Base-by-base conservation (phyloP, 2,888 invertebrate species). In the Meta bourneti region DNA sequence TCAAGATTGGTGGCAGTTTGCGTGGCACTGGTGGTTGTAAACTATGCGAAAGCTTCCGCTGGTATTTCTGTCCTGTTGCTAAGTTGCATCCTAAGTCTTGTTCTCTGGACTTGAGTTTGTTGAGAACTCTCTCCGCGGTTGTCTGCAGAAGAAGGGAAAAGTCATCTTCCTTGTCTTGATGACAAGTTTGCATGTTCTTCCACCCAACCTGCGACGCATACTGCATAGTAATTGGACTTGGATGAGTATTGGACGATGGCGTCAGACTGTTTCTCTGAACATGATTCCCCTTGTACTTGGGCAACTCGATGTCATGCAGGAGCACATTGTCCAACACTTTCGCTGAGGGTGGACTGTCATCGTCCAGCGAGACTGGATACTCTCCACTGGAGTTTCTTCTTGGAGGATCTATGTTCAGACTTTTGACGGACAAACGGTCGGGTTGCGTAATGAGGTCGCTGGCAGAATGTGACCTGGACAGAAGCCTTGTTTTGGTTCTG, bases 381-480 rank as follows among this genome's bases (percentile, higher is more conserved):
- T 92, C 92, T 7, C 92, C 92, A 54, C 92, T 92, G n/a, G 92
- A 92, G 61, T 92, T 92, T 48, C 92, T 61, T 11, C 92, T 89
- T 7, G 89, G 92, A 0, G 89, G 89, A 1, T 92, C 92, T 4
- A 71, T 61, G 48, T 11, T 48, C 51, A 86, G 51, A 7, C 78
- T 80, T 34, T 52, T 72, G 20, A 81, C 74, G 5, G 88, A 88
- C n/a, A 88, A 34, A 7, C 34, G 16, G n/a, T 88, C 88, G 20
- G 61, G 61, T 19, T 81, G 88, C 7, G 13, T 75, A 34, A n/a
- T 84, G 19, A 91, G 54, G 75, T 91, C 91, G 48, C 71, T 88
- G 74, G 78, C 91, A 11, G 91, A 91, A 61, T 88, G 91, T 6
- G 91, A 91, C n/a, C 91, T 74, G 61, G 91, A 91, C 4, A 91